Evolutionary conservation across 2,113 vertebrate species (phyloP).

Genomic region (Xiphophorus hellerii): DNA sequence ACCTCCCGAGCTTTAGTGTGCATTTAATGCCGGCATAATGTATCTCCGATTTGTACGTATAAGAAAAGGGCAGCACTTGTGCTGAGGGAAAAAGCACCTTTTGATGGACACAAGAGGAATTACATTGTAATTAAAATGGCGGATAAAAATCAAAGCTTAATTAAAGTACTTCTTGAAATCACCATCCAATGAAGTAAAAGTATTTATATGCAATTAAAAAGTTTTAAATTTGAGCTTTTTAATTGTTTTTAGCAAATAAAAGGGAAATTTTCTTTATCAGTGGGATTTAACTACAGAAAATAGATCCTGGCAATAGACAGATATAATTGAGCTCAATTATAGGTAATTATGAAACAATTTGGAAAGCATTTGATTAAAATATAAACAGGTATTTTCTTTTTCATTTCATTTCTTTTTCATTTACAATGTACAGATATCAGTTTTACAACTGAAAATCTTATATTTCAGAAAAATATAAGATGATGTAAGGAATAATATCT

Average conservation of each 20-base stretch:
- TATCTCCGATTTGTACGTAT: constrained; percentile 69
- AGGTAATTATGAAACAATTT: constrained; percentile 78
- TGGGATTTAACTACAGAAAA: constrained; percentile 56
- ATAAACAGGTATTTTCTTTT: constrained; percentile 69
- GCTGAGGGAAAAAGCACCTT: constrained; percentile 39
- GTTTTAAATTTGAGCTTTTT: not conserved
- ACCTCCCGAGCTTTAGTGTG: constrained; percentile 67
- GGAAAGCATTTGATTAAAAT: constrained; percentile 69
- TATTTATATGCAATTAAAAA: not conserved
- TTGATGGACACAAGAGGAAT: constrained; percentile 43
- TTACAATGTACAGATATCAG: constrained; percentile 48
- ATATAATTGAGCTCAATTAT: constrained; percentile 73
- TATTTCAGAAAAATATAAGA: constrained; percentile 27
- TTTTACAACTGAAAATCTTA: constrained; percentile 2
- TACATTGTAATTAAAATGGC: not conserved
- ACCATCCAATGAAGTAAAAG: not conserved
- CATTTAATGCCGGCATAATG: constrained; percentile 73
- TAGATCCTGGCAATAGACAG: constrained; percentile 61
- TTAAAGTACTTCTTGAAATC: not conserved
- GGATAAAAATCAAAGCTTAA: not conserved
- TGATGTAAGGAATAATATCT: not conserved
- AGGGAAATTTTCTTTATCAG: constrained; percentile 22
- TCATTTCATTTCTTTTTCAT: constrained; percentile 53
- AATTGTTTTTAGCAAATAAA: constrained; percentile 10
- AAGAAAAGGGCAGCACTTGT: constrained; percentile 53